Evolutionary conservation across 2,888 invertebrate genomes (phyloP).

Genomic region (Brassicogethes aeneus): DNA sequence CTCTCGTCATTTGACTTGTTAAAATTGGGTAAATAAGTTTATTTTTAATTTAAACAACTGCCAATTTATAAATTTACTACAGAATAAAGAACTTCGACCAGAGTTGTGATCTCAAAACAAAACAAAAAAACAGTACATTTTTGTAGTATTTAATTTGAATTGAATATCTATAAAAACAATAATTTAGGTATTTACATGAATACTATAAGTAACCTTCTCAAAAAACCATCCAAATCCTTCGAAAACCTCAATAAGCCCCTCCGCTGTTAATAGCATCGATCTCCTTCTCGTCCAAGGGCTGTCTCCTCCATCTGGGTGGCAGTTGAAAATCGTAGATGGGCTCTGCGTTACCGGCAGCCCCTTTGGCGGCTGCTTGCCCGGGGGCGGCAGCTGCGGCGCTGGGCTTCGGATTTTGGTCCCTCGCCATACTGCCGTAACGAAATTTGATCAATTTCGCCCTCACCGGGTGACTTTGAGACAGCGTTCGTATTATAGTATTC

Average conservation of each 20-base stretch:
- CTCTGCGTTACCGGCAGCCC: conserved; percentile 14
- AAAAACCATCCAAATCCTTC: neutral
- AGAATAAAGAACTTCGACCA: too few species aligned
- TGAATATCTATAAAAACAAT: too few species aligned
- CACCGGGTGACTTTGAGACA: conserved; percentile 7
- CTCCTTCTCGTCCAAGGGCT: conserved; percentile 33
- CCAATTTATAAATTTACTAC: too few species aligned
- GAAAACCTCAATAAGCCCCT: conserved; percentile 24
- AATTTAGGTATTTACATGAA: too few species aligned
- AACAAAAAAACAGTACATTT: too few species aligned
- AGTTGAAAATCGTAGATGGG: conserved; percentile 36
- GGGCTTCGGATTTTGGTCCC: conserved; percentile 22
- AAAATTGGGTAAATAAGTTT: too few species aligned
- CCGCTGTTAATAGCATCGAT: conserved; percentile 38
- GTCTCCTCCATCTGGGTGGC: conserved; percentile 32
- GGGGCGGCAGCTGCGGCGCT: conserved; percentile 9
- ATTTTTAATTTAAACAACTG: neutral
- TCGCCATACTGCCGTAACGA: conserved; percentile 32
- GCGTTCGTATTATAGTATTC: neutral
- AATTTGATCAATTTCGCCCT: conserved; percentile 33
- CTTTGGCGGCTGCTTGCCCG: conserved; percentile 1
- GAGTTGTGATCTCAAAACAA: too few species aligned
- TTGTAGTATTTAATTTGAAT: too few species aligned
- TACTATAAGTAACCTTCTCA: neutral
- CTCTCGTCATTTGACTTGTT: too few species aligned